Evolutionary conservation across 2,888 invertebrate genomes (phyloP).

Genomic region (Molanna angustata): DNA sequence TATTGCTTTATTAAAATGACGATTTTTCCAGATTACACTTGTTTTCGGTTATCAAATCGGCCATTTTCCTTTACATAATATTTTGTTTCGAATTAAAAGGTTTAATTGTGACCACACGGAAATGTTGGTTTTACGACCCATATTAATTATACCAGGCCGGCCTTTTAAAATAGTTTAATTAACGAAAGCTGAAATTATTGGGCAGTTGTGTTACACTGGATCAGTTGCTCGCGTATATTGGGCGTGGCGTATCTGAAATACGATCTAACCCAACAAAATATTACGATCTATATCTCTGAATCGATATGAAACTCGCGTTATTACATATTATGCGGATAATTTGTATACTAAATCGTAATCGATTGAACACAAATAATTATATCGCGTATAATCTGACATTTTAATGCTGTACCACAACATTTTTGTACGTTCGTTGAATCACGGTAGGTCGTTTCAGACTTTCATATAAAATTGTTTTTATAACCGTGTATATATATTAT

Average conservation of each 20-base stretch:
- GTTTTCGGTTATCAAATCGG: constrained; percentile 15
- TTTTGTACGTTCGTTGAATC: no score
- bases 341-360: no score
- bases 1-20: constrained; percentile 22
- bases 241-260: constrained; percentile 6
- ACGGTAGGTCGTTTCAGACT: no score
- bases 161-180: not conserved
- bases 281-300: no score
- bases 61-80: constrained; percentile 6
- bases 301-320: no score
- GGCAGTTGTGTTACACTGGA: not conserved
- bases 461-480: no score
- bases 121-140: constrained; percentile 4
- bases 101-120: constrained; percentile 7
- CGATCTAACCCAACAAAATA: no score
- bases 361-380: no score
- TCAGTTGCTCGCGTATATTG: not conserved
- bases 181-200: not conserved
- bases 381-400: no score
- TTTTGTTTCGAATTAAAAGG: constrained; percentile 12
- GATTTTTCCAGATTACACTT: constrained; percentile 19
- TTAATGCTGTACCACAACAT: no score
- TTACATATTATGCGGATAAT: no score
- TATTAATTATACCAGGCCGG: constrained; percentile 4
- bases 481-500: no score